A percentile compares a stretch with the other conserved stretches of the same genome.
These are phyloP conservation scores for Pampus argenteus DNA, from an alignment of 2,797 vertebrate species.

Conservation along the genomic window DNA sequence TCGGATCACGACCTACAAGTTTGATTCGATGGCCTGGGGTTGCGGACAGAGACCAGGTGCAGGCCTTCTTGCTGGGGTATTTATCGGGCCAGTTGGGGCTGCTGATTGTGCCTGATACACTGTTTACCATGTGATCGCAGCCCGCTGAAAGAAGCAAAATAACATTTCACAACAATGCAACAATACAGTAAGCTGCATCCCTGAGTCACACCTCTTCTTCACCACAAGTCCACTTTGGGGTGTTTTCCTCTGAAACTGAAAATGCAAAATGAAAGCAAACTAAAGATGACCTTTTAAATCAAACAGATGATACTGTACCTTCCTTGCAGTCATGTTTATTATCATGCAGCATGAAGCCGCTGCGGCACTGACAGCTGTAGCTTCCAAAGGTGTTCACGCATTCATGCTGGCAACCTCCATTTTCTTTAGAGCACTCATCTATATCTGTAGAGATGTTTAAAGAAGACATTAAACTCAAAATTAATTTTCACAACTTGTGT, in stretches of 20 bases:
- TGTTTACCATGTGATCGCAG: conserved; percentile 91
- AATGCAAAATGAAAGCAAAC: conserved; percentile 12
- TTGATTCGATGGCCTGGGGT: conserved; percentile 94
- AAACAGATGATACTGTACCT: conserved; percentile 80
- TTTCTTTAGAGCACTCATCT: conserved; percentile 96
- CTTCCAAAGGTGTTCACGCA: conserved; percentile 97
- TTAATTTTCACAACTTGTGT: not conserved
- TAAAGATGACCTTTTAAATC: not conserved
- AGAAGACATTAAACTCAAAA: not conserved
- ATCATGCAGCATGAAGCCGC: conserved; percentile 93
- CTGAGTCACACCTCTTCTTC: conserved; percentile 1
- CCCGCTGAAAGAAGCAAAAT: conserved; percentile 84
- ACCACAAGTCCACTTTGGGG: not conserved
- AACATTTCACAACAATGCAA: conserved; percentile 13
- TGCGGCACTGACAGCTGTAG: conserved; percentile 96
- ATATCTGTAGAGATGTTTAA: conserved; percentile 86
- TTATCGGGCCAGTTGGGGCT: conserved; percentile 98
- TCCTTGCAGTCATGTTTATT: conserved; percentile 98
- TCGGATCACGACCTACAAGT: conserved; percentile 84
- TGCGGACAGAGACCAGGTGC: conserved; percentile 92
- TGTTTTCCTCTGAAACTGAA: not conserved
- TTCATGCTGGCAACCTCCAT: conserved; percentile 97
- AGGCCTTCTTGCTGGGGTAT: conserved; percentile 97
- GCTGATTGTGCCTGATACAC: conserved; percentile 89
- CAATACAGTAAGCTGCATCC: conserved; percentile 3